Base-by-base conservation (phyloP, 1,140 invertebrate species). In the Pantala flavescens region DNA sequence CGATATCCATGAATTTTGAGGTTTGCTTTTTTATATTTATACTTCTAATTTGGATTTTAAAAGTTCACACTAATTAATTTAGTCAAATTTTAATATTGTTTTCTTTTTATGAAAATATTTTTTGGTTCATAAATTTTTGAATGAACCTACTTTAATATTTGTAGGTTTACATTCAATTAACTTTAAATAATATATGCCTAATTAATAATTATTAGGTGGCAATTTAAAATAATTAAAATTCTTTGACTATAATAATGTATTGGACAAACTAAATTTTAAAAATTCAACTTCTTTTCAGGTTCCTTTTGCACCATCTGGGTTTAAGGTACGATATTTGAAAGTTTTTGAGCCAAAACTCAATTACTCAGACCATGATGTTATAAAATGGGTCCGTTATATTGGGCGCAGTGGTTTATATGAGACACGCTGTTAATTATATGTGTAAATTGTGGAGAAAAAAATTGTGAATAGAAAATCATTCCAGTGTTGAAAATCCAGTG, bases 1-100 rank as follows among this genome's bases (percentile, higher is more conserved):
- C 98, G n/a, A 99, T 99, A 79, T 99, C 98, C 0, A 99, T 99
- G 98, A 99, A 98, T 84, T 99, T 99, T 84, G 98, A 99, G 86
- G 97, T 99, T 80, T 78, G 49, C n/a, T 24, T 74, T 21, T 63
- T 63, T 63, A 63, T 63, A 1, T 63, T 14, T 19, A 16, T 63
- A 16, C n/a, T 63, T 63, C 5, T 63, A 14, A 12, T 63, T 21
- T 19, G 9, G 2, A 2, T 36, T 36, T 36, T 2, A 36, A 36
- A n/a, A n/a, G n/a, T n/a, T n/a, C n/a, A n/a, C n/a, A n/a, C n/a
- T n/a, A n/a, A n/a, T n/a, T n/a, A n/a, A n/a, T n/a, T n/a, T n/a
- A n/a, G n/a, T n/a, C n/a, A n/a, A n/a, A n/a, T n/a, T n/a, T n/a
- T n/a, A n/a, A n/a, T n/a, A n/a, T n/a, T n/a, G n/a, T n/a, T n/a